phyloP scores from a whole-genome alignment of 2,113 vertebrate genomes.

The Capreolus pygargus region DNA sequence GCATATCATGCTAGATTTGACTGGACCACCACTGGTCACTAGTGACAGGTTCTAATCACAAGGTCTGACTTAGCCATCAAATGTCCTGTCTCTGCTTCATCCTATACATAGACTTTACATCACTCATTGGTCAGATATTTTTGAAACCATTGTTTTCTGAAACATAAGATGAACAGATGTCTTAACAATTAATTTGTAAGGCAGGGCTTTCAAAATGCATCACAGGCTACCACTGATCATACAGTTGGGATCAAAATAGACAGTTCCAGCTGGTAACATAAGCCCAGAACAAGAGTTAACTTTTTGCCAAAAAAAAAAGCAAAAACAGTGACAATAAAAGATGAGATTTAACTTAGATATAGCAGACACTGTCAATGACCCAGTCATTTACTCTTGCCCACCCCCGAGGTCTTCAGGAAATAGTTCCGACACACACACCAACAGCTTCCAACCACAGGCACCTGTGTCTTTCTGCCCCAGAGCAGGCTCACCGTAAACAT shows the following conservation, averaged over 20 bases:
- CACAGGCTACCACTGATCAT: not conserved
- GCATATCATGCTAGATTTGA: not conserved
- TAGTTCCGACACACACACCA: not conserved
- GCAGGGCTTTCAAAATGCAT: not conserved
- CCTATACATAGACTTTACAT: not conserved
- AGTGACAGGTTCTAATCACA: not conserved
- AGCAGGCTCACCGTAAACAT: not conserved
- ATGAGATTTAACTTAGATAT: not conserved
- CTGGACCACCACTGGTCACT: not conserved
- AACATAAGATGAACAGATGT: not conserved
- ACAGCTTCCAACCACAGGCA: not conserved
- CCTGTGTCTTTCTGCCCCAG: not conserved
- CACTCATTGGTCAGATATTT: not conserved
- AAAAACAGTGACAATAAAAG: not conserved
- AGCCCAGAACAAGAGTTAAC: not conserved
- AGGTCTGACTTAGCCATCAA: not conserved
- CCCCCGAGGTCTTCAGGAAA: not conserved
- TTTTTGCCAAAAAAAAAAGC: not conserved
- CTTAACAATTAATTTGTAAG: not conserved
- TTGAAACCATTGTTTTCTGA: not conserved
- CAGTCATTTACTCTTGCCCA: not conserved
- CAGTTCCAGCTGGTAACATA: not conserved
- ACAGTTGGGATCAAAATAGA: not conserved
- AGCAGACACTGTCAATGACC: not conserved
- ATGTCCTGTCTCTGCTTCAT: not conserved